A percentile compares a stretch with the other conserved stretches of the same genome.
phyloP scores from a whole-genome alignment of 2,113 vertebrate genomes.

The Eleginops maclovinus region DNA sequence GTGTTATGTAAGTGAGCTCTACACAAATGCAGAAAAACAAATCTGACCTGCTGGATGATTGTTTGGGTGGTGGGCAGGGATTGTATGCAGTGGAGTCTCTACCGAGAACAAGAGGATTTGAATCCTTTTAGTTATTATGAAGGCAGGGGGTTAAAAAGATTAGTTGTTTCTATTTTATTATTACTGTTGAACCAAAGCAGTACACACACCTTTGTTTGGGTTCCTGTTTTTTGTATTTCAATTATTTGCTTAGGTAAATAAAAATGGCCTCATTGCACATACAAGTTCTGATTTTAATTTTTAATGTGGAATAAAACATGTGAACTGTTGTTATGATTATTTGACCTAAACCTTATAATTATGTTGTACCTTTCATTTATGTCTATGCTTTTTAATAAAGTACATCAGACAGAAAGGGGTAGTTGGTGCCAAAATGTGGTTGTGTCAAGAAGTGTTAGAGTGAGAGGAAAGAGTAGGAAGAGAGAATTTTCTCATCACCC shows the following conservation, averaged over 20 bases:
- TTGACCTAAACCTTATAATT: too few species aligned
- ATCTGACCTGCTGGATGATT: conserved; percentile 2
- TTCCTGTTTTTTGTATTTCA: background rate
- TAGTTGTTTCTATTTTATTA: conserved; percentile 23
- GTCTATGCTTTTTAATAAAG: too few species aligned
- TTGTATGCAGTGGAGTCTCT: background rate
- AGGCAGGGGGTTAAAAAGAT: conserved; percentile 38
- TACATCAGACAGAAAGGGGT: too few species aligned
- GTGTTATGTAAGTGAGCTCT: conserved; percentile 7
- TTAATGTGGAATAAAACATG: too few species aligned
- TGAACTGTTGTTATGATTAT: too few species aligned
- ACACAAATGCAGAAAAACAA: conserved; percentile 16
- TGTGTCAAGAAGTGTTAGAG: conserved; percentile 4
- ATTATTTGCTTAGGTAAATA: background rate
- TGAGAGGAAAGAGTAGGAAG: background rate
- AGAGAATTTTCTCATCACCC: conserved; percentile 26
- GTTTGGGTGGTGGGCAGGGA: conserved; percentile 37
- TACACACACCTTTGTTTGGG: too few species aligned
- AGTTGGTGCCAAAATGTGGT: background rate
- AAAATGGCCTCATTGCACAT: too few species aligned
- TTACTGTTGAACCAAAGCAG: conserved; percentile 1
- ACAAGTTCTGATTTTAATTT: too few species aligned
- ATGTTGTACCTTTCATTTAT: too few species aligned
- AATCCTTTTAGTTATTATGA: conserved; percentile 38
- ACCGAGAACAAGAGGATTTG: conserved; percentile 35